Base-by-base conservation (phyloP, 2,888 invertebrate species). In the Tenthredo notha region DNA sequence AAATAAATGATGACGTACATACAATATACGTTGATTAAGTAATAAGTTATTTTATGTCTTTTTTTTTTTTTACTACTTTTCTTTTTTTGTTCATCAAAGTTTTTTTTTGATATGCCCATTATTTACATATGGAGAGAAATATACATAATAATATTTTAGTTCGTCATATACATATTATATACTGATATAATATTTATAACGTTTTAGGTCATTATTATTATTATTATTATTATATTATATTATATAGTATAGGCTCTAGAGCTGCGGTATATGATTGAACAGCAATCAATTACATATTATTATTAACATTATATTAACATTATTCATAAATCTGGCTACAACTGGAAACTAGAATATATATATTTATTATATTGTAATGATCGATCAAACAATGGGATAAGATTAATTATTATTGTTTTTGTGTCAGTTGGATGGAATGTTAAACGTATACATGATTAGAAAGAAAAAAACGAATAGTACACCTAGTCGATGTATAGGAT, bases 1-100 rank as follows among this genome's bases (percentile, higher is more conserved):
- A 33, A 67, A 67, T 67, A 67, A 67, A 33, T 33, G 15, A 33
- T 18, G 3, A 29, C 67, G 43, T 15, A 47, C 47, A 12, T 15
- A 18, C 25, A 6, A 33, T 25, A 61, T 21, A 61, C 61, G 3
- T 54, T 29, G 12, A 29, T 72, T 29, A 54, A 77, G 77, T 77
- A 77, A 77, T 77, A 77, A 77, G 33, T 77, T 77, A 54, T 77
- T 75, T 50, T 40, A 77, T 77, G 50, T 50, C 50, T 54, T 77
- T 47, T 21, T n/a, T 33, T 70, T n/a, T 3, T 70, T 61, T 21
- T n/a, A 0, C 25, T 21, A 0, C 9, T 3, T 70, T 61, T 21
- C 7, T 2, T 61, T 21, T 2, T 61, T 61, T 3, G 61, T 61
- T 33, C 67, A 29, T 67, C 29, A 1, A 67, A 67, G 67, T 29